Base-by-base conservation (phyloP, 2,113 vertebrate genomes). In the Mobula birostris region DNA sequence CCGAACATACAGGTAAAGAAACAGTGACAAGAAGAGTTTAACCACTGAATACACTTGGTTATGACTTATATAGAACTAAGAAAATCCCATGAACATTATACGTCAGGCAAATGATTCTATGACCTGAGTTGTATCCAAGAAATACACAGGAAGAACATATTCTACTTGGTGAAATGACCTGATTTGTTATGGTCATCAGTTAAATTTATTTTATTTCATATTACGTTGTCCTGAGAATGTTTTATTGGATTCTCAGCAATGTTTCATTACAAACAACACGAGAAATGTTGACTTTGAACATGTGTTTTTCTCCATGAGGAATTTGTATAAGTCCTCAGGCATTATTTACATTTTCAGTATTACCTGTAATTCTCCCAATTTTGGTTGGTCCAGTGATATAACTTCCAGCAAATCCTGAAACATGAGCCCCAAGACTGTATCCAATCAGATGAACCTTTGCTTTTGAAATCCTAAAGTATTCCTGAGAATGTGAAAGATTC, bases 311-410 rank as follows among this genome's bases (percentile, higher is more conserved):
- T 14, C 85, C 58, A 63, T 6, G 24, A 88, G 85, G 63, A 32
- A 0, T n/a, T 66, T 32, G 1, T 24, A 66, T 15, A n/a, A 66
- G 63, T 66, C 85, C 40, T 56, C 70, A 21, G 36, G 6, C 32
- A 32, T 91, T 91, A 32, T 24, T 70, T 32, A 5, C 48, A 56
- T 66, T 80, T 63, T 63, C 63, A 21, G 36, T 27, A 19, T 96
- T 96, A 99, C 99, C 99, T 95, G 99, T 99, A 94, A 99, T 99
- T 96, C 98, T 98, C 96, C 98, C 98, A 92, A 99, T 98, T 95
- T 97, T 99, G 61, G 95, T 96, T 0, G 95, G 95, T 82, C 97
- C 96, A 0, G 95, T 96, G 48, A 99, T 96, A 94, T 96, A 97
- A 94, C 97, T 99, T 95, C 98, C 98, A 48, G 98, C 98, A 95